Conservation (phyloP, 1,140 invertebrate genomes). For the Drosophila sturtevanti region DNA sequence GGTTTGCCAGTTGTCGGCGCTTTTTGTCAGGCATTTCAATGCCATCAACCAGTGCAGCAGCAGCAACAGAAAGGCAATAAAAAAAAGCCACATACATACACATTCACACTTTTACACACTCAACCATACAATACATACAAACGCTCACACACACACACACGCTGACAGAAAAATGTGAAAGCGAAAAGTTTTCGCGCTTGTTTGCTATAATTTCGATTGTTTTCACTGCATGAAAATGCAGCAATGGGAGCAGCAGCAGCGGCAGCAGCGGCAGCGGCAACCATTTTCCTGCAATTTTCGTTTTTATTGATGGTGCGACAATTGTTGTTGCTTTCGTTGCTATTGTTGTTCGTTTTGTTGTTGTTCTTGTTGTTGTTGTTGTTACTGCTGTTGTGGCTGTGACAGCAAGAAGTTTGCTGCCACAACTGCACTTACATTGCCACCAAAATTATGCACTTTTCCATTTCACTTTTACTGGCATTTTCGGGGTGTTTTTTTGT, state of each 20-base stretch:
- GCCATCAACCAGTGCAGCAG: slow-evolving; percentile 48
- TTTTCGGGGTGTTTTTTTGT: slow-evolving; percentile 37
- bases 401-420: slow-evolving; percentile 55
- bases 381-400: slow-evolving; percentile 25
- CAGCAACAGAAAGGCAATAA: slow-evolving; percentile 57
- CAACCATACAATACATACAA: slow-evolving; percentile 21
- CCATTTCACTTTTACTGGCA: slow-evolving; percentile 53
- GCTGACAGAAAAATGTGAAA: slow-evolving; percentile 50
- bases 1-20: slow-evolving; percentile 55
- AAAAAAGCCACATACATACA: slow-evolving; percentile 43
- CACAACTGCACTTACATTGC: slow-evolving; percentile 25
- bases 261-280: slow-evolving; percentile 23
- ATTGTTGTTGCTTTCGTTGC: background rate
- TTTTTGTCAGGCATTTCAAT: slow-evolving; percentile 76
- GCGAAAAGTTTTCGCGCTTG: slow-evolving; percentile 79
- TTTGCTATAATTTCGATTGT: slow-evolving; percentile 81
- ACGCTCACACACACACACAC: slow-evolving; percentile 29
- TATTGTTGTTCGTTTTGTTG: too few relatives aligned
- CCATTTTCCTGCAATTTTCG: slow-evolving; percentile 69
- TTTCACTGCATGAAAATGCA: slow-evolving; percentile 59
- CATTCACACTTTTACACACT: slow-evolving; percentile 8
- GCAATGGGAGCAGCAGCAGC: slow-evolving; percentile 28
- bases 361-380: slow-evolving; percentile 8
- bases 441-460: slow-evolving; percentile 15
- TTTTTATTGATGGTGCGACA: slow-evolving; percentile 71